A percentile compares a stretch with the other conserved stretches of the same genome.
Evolutionary conservation across 2,888 invertebrate genomes (phyloP).

Genomic region (Epinotia nisella): DNA sequence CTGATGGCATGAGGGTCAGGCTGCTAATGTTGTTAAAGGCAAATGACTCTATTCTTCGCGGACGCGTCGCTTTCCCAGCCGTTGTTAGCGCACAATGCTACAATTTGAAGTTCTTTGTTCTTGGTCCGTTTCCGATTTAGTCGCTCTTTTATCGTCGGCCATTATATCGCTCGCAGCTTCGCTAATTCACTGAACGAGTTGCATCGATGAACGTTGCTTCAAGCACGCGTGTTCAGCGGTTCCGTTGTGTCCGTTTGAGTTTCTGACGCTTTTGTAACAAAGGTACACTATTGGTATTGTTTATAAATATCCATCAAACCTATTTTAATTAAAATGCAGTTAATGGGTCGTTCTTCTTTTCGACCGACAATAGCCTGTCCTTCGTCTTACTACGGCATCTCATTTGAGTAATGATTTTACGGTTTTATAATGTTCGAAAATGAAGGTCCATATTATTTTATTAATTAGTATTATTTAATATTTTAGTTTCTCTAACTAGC

Average conservation of each 20-base stretch:
- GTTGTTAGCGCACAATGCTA: constrained; percentile 69
- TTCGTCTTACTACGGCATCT: too few relatives aligned
- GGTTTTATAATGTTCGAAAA: too few relatives aligned
- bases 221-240: constrained; percentile 16
- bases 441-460: too few relatives aligned
- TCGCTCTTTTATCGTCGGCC: constrained; percentile 75
- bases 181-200: constrained; percentile 53
- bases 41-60: constrained; percentile 82
- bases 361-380: too few relatives aligned
- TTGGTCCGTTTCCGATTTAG: constrained; percentile 75
- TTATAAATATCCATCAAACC: too few relatives aligned
- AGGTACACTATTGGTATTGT: too few relatives aligned
- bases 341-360: too few relatives aligned
- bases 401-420: too few relatives aligned
- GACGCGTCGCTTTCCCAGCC: constrained; percentile 62
- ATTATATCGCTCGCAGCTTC: constrained; percentile 62
- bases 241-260: neutral
- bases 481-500: too few relatives aligned
- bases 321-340: too few relatives aligned
- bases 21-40: constrained; percentile 80
- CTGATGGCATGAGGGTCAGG: constrained; percentile 82
- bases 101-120: constrained; percentile 79
- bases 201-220: constrained; percentile 34
- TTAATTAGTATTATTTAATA: too few relatives aligned
- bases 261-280: neutral